These are phyloP conservation scores for Forbesichthys agassizii DNA, from an alignment of 2,113 vertebrate species.

Conservation along the genomic window DNA sequence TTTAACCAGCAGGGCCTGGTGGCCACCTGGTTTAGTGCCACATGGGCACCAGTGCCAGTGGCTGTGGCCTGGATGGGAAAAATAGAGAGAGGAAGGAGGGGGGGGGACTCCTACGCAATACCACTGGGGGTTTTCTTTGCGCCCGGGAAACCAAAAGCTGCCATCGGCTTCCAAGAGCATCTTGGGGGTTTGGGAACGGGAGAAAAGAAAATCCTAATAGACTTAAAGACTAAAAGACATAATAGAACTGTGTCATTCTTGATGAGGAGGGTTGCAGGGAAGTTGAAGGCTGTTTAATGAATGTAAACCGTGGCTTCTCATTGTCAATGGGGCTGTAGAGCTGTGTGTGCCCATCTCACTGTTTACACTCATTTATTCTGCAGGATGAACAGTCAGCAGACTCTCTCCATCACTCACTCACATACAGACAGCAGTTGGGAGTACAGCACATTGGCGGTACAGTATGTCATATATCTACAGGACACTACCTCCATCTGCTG, in stretches of 20 bases:
- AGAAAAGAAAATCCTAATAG: too few relatives aligned
- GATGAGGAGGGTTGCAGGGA: not conserved
- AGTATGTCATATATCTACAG: not conserved
- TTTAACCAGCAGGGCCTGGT: conserved; percentile 14
- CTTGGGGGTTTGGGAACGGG: not conserved
- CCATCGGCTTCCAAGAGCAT: conserved; percentile 21
- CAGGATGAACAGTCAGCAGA: not conserved
- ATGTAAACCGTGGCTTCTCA: conserved; percentile 20
- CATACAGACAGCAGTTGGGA: not conserved
- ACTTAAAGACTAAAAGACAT: too few relatives aligned
- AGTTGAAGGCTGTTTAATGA: conserved; percentile 31
- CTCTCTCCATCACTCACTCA: not conserved
- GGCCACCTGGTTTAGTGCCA: conserved; percentile 9
- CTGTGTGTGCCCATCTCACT: conserved; percentile 26
- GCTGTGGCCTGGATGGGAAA: conserved; percentile 13
- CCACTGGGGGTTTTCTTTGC: conserved; percentile 18
- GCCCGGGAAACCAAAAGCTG: conserved; percentile 1
- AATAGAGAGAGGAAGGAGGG: not conserved
- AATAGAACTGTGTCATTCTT: too few relatives aligned
- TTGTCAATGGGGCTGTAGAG: conserved; percentile 25
- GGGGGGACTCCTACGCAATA: not conserved
- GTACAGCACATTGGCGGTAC: not conserved
- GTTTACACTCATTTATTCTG: conserved; percentile 20
- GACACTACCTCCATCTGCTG: conserved; percentile 8
- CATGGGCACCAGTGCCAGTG: not conserved